Base-by-base conservation (phyloP, 1,140 invertebrate species). In the Procambarus clarkii region DNA sequence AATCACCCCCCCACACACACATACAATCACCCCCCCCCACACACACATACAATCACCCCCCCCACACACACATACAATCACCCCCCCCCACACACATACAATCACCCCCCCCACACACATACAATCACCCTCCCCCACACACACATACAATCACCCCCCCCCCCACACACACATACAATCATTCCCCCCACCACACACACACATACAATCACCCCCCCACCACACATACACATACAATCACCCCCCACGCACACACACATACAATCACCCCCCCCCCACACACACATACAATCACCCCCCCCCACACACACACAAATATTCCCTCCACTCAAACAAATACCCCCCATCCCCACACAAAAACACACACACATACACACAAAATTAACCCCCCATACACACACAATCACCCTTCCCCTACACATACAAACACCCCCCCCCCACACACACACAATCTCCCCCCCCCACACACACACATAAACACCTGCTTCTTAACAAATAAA, bases 31-130 rank as follows among this genome's bases (percentile, higher is more conserved):
- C n/a, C n/a, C n/a, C n/a, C n/a, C 78, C 13, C 78, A 54, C 46
- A 80, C 78, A 80, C 46, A 50, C 78, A 50, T 2, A 50, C 78
- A 50, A n/a, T n/a, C n/a, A n/a, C n/a, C n/a, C n/a, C n/a, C n/a
- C n/a, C 78, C 46, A 80, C 45, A 48, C 78, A 80, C 76, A 54
- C 50, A 54, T 3, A 54, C 8, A 54, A n/a, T n/a, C 34, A 0
- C 34, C 34, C 34, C 34, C 0, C 34, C 34, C 3, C 44, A 46
- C 2, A 48, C 46, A 80, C 45, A 80, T n/a, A n/a, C n/a, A n/a
- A n/a, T n/a, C n/a, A n/a, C n/a, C n/a, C n/a, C n/a, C n/a, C n/a
- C n/a, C n/a, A n/a, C 9, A 48, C 78, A 48, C 46, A 7, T 2
- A 80, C 45, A 80, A n/a, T n/a, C n/a, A n/a, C n/a, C n/a, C n/a